Evolutionary conservation across 2,888 invertebrate species (phyloP).

Genomic region (Drosophila mulleri): DNA sequence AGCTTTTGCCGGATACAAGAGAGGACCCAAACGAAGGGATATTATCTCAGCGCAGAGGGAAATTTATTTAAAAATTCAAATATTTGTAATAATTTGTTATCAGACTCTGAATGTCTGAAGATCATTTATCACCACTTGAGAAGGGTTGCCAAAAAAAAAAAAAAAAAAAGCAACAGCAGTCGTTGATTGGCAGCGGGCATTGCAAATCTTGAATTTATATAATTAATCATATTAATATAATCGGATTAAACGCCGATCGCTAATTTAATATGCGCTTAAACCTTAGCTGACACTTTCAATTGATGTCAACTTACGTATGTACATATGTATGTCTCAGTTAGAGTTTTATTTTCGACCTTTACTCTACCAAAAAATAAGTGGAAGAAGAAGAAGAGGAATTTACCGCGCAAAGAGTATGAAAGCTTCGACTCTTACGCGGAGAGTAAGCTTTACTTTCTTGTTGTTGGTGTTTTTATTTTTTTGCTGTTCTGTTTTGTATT

Average conservation of each 20-base stretch:
- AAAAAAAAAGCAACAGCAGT: background rate
- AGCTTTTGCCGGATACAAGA: slow-evolving; percentile 2
- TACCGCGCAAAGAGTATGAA: slow-evolving; percentile 40
- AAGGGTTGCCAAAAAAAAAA: slow-evolving; percentile 4
- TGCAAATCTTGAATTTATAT: slow-evolving; percentile 52
- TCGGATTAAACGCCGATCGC: slow-evolving; percentile 47
- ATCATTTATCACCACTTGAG: slow-evolving; percentile 26
- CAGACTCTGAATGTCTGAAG: slow-evolving; percentile 10
- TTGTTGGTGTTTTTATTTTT: slow-evolving; percentile 7
- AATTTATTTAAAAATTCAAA: slow-evolving; percentile 3
- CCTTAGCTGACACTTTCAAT: slow-evolving; percentile 45
- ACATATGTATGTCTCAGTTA: slow-evolving; percentile 42
- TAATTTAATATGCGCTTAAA: slow-evolving; percentile 45
- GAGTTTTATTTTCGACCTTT: slow-evolving; percentile 8
- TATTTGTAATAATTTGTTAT: slow-evolving; percentile 25
- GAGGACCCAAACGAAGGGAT: background rate
- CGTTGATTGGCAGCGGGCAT: slow-evolving; percentile 38
- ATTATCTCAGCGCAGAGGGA: background rate
- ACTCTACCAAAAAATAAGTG: background rate
- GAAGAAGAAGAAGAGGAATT: background rate
- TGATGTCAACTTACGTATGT: slow-evolving; percentile 47
- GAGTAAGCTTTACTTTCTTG: slow-evolving; percentile 45
- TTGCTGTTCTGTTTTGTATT: slow-evolving; percentile 8
- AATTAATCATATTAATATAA: slow-evolving; percentile 59
- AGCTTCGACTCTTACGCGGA: slow-evolving; percentile 32